phyloP scores from a whole-genome alignment of 2,888 invertebrate genomes.

The Campoplex nolae region DNA sequence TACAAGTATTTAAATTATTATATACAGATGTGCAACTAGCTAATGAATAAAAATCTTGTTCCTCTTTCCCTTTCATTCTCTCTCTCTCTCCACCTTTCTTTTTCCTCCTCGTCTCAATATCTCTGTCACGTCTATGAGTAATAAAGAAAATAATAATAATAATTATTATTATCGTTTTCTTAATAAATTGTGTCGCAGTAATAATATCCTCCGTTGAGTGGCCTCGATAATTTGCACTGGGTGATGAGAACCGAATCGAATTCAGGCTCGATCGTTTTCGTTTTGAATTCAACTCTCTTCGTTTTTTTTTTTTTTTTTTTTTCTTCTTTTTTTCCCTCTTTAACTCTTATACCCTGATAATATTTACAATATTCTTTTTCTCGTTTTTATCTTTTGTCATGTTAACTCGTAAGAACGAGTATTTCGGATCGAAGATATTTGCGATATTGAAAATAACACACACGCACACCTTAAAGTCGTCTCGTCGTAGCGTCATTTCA shows the following conservation, averaged over 20 bases:
- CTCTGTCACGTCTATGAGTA: background rate
- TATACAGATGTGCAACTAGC: slow-evolving; percentile 81
- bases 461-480: background rate
- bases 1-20: slow-evolving; percentile 83
- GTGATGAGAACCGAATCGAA: slow-evolving; percentile 67
- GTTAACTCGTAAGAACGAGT: slow-evolving; percentile 8
- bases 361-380: slow-evolving; percentile 77
- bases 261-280: slow-evolving; percentile 70
- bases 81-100: background rate
- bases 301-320: background rate
- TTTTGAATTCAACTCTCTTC: background rate
- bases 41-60: slow-evolving; percentile 78
- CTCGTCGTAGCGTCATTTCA: background rate
- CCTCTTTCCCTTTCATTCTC: slow-evolving; percentile 8
- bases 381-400: background rate
- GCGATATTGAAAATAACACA: background rate
- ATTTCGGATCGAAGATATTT: background rate
- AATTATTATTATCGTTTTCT: slow-evolving; percentile 24
- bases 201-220: slow-evolving; percentile 58
- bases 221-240: slow-evolving; percentile 64
- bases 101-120: slow-evolving; percentile 20
- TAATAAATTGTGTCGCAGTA: slow-evolving; percentile 49
- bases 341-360: slow-evolving; percentile 80
- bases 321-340: background rate
- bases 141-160: background rate